Base-by-base conservation (phyloP, 2,888 invertebrate species). In the Papilio protenor region DNA sequence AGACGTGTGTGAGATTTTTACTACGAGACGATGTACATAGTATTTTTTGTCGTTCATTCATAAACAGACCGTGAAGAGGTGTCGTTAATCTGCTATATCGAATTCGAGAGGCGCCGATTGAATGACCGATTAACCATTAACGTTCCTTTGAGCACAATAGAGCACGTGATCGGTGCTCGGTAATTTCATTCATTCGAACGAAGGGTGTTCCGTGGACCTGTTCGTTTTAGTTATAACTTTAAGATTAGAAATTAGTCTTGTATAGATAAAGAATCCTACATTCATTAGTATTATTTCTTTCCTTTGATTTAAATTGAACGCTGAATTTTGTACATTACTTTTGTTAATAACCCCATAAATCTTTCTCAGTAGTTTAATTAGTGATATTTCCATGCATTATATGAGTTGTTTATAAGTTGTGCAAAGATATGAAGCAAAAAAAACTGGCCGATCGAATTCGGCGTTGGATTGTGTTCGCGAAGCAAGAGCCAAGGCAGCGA, bases 111-210 rank as follows among this genome's bases (percentile, higher is more conserved):
- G 72, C 75, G 75, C 85, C 88, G 89, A 92, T 92, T 89, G 90
- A 91, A 89, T 89, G 90, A 88, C 88, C 90, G 91, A 93, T 92
- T 92, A 91, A 89, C 89, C 87, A 91, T 92, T 91, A 90, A 86
- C 84, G 85, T 87, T 89, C 87, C 88, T 91, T 88, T 88, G 85
- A 88, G 88, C 88, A 92, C 91, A 91, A 92, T 92, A 91, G 91
- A 86, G 87, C 92, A 90, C 93, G 92, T 92, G 91, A 90, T 88
- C 85, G 87, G 80, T 80, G 82, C 82, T 81, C 83, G 83, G 87
- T 89, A 87, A 88, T 89, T 89, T 89, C 90, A 92, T 94, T 93
- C 90, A 91, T 89, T 85, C 85, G 78, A 84, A 81, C 81, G 81
- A 86, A 88, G 89, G 89, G 88, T 85, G 84, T 84, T 83, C 82